Evolutionary conservation across 2,113 vertebrate species (phyloP).

Genomic region (Tricholaema leucomelas): DNA sequence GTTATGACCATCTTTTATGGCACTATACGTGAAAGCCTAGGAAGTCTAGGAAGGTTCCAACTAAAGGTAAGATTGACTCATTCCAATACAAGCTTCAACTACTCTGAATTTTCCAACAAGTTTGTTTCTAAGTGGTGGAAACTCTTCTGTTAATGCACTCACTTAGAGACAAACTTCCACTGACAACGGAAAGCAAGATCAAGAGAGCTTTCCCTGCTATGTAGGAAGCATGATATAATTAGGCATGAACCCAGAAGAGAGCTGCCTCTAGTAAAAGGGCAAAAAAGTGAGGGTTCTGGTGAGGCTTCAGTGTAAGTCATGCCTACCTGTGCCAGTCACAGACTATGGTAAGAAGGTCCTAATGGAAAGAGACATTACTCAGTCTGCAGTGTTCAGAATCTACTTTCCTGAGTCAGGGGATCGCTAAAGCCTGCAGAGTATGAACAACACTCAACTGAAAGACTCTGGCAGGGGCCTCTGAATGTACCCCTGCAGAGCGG

Average conservation of each 20-base stretch:
- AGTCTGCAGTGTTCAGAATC: background rate
- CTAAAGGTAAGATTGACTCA: background rate
- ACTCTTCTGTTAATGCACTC: background rate
- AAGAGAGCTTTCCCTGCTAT: background rate
- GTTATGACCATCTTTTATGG: background rate
- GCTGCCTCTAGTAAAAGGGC: background rate
- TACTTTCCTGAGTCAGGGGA: slow-evolving; percentile 1
- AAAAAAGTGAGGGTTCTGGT: background rate
- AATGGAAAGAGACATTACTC: background rate
- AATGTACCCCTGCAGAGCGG: background rate
- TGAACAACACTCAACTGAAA: background rate
- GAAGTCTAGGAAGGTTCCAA: background rate
- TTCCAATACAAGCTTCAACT: background rate
- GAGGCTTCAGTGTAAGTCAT: background rate
- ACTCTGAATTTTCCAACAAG: background rate
- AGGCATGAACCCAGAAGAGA: background rate
- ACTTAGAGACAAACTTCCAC: background rate
- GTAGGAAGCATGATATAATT: background rate
- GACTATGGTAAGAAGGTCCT: background rate
- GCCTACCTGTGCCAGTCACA: background rate
- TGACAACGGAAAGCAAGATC: background rate
- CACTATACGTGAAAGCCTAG: background rate
- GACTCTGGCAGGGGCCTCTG: background rate
- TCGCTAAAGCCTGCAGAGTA: background rate
- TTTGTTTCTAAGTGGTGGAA: background rate